Conservation (phyloP, 2,888 invertebrate genomes). For the Athetis lepigone region DNA sequence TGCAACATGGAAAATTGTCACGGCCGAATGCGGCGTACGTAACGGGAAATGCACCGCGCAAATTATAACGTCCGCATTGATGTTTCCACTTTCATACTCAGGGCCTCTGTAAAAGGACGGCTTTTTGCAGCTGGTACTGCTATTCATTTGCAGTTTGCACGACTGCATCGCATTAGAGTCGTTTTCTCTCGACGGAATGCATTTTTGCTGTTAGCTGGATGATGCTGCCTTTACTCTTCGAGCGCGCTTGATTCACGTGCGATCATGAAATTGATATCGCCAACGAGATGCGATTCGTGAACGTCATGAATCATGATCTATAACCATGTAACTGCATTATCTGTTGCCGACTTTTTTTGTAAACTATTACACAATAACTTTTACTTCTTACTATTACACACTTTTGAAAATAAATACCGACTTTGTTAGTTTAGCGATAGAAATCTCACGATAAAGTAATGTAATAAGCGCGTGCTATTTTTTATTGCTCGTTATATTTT, state of each 20-base stretch:
- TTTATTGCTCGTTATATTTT: constrained; percentile 44
- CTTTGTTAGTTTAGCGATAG: constrained; percentile 70
- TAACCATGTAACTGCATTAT: constrained; percentile 57
- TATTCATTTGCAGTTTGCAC: constrained; percentile 57
- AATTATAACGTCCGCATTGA: constrained; percentile 80
- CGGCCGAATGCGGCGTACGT: constrained; percentile 78
- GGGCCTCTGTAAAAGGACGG: constrained; percentile 48
- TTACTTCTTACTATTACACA: constrained; percentile 66
- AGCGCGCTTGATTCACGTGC: constrained; percentile 45
- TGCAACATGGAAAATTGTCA: constrained; percentile 68
- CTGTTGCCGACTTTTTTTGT: constrained; percentile 56
- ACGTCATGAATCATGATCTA: constrained; percentile 49
- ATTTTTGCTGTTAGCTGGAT: constrained; percentile 48
- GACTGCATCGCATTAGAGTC: constrained; percentile 49
- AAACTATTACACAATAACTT: constrained; percentile 64
- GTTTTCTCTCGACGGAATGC: constrained; percentile 47
- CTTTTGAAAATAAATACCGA: constrained; percentile 71
- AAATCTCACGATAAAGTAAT: constrained; percentile 71
- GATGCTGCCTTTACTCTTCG: constrained; percentile 37
- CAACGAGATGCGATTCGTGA: constrained; percentile 48
- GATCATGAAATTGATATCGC: constrained; percentile 56
- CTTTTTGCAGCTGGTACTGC: constrained; percentile 49
- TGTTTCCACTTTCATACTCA: constrained; percentile 71
- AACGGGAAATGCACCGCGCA: constrained; percentile 81
- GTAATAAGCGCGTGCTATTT: constrained; percentile 52